Evolutionary conservation across 2,888 invertebrate genomes (phyloP).

Genomic region (Sinotaia quadrata): DNA sequence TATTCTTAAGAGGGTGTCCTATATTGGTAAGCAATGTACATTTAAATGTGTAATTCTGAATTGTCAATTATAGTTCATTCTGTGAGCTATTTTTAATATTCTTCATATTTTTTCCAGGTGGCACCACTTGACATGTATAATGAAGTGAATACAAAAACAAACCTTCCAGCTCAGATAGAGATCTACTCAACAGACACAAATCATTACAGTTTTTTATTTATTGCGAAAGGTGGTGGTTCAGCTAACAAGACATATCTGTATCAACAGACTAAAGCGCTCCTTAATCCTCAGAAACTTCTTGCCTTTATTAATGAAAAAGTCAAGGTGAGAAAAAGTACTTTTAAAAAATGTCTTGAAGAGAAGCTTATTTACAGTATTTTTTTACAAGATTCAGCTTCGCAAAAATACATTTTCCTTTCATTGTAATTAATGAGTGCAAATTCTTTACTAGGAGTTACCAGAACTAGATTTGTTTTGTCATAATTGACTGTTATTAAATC

Average conservation of each 20-base stretch:
- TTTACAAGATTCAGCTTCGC: no score
- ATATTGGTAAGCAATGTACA: no score
- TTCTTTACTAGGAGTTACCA: no score
- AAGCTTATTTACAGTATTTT: not conserved
- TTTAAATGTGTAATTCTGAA: no score
- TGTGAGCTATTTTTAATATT: no score
- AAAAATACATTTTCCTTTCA: no score
- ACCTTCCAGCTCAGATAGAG: slow-evolving; percentile 72
- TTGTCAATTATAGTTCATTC: no score
- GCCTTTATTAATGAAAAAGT: slow-evolving; percentile 71
- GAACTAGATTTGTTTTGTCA: no score
- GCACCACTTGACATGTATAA: slow-evolving; percentile 71
- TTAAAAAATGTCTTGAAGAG: not conserved
- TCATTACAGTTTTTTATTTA: slow-evolving; percentile 71
- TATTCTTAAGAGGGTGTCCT: no score
- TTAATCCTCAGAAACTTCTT: slow-evolving; percentile 70
- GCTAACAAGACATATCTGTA: slow-evolving; percentile 72
- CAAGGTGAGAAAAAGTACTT: slow-evolving; percentile 56
- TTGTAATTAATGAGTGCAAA: no score
- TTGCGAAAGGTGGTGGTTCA: slow-evolving; percentile 72
- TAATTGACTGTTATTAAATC: no score
- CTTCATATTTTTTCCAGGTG: no score
- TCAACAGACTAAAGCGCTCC: slow-evolving; percentile 72
- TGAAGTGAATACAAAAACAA: slow-evolving; percentile 72
- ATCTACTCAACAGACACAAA: slow-evolving; percentile 66